Evolutionary conservation across 2,797 vertebrate genomes (phyloP).

Genomic region (Anableps anableps): DNA sequence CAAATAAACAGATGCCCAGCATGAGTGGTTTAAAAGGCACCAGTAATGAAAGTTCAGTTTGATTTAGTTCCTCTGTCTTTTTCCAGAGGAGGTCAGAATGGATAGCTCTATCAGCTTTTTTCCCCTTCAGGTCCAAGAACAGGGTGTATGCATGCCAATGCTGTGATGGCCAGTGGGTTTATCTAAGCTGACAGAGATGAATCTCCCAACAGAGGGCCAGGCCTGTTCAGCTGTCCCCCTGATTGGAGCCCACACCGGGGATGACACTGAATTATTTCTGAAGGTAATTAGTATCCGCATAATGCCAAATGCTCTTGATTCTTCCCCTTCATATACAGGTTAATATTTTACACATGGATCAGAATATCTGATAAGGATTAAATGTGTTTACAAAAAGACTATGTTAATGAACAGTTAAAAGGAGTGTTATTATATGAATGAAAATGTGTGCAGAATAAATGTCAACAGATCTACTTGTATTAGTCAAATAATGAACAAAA

Average conservation of each 20-base stretch:
- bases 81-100: conserved; percentile 46
- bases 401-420: not conserved
- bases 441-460: conserved; percentile 12
- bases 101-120: conserved; percentile 71
- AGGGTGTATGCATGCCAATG: conserved; percentile 75
- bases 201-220: conserved; percentile 88
- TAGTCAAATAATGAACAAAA: conserved; percentile 34
- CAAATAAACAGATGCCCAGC: conserved; percentile 63
- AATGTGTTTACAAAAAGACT: not conserved
- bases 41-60: conserved; percentile 72
- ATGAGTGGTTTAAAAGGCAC: conserved; percentile 57
- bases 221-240: conserved; percentile 85
- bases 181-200: conserved; percentile 90
- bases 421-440: not conserved
- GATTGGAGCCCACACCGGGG: conserved; percentile 82
- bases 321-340: conserved; percentile 36
- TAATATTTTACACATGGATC: conserved; percentile 17
- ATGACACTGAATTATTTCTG: conserved; percentile 81
- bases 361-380: not conserved
- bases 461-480: conserved; percentile 21
- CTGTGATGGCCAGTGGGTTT: conserved; percentile 87
- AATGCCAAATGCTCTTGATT: conserved; percentile 62
- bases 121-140: conserved; percentile 59
- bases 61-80: conserved; percentile 68
- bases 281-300: conserved; percentile 80